Base-by-base conservation (phyloP, 2,888 invertebrate genomes). In the Lydus trimaculatus region DNA sequence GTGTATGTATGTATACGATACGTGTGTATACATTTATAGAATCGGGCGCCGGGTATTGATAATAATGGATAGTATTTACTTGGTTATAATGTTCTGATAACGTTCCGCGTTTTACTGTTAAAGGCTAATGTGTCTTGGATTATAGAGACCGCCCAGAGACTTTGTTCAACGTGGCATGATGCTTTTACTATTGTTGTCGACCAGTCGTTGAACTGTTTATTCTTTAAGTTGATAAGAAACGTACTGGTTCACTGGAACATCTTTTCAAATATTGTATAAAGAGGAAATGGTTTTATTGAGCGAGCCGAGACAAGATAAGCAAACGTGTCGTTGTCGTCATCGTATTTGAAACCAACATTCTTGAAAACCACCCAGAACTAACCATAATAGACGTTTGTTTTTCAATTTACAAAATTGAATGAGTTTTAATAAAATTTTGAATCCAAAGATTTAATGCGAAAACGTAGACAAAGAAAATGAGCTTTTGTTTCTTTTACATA, bases 11-110 rank as follows among this genome's bases (percentile, higher is more conserved):
- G 7, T 43, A 13, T 36, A 6, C 13, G 36, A n/a, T 36, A 17
- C 17, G 43, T 64, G 43, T 64, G 66, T 48, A 59, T 67, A 25
- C n/a, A n/a, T n/a, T n/a, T 31, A 63, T 63, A 31, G 17, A 52
- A 17, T 25, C 56, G 20, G 70, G 70, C 71, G 73, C 72, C 72
- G 69, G 68, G 11, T 25, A 61, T 63, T 67, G 70, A 73, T 73
- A 73, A 73, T 71, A 73, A 73, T 71, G 69, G 72, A 72, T 36
- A 64, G 28, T 65, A 73, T 72, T 73, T 73, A 73, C 69, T 73
- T 68, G 56, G 63, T 69, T 65, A 68, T 69, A 70, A 73, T 66
- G 73, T 64, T 63, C 63, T 73, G 73, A 73, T 73, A 73, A 66
- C 64, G 64, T 58, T 43, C 17, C 58, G 61, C 58, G 68, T 66